Conservation (phyloP, 1,140 invertebrate species). For the Acromyrmex echinatior region DNA sequence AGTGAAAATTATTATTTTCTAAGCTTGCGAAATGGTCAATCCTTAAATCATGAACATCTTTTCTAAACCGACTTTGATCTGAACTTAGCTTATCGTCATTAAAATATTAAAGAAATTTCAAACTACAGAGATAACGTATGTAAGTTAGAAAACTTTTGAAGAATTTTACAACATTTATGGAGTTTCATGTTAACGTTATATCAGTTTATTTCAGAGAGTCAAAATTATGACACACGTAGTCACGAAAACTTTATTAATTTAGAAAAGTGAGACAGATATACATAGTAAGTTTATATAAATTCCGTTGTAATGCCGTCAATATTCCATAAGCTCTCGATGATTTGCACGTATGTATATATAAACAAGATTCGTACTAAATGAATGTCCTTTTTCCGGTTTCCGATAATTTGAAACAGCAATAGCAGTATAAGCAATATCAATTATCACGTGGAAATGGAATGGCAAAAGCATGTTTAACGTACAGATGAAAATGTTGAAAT, state of each 20-base stretch:
- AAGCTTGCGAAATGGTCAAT: slow-evolving; percentile 13
- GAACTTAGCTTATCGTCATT: slow-evolving; percentile 16
- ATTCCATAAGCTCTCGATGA: not conserved
- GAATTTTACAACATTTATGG: slow-evolving; percentile 30
- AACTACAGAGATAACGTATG: not conserved
- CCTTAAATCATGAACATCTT: slow-evolving; percentile 29
- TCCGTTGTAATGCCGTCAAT: not conserved
- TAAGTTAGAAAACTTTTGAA: slow-evolving; percentile 21
- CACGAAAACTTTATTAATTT: no score
- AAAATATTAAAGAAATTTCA: slow-evolving; percentile 53
- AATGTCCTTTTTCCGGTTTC: not conserved
- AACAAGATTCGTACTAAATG: not conserved
- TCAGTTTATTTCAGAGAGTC: slow-evolving; percentile 12
- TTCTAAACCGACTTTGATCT: slow-evolving; percentile 38
- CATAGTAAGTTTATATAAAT: not conserved
- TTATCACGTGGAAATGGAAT: not conserved
- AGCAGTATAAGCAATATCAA: not conserved
- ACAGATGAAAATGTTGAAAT: slow-evolving; percentile 3
- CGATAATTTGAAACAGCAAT: slow-evolving; percentile 20
- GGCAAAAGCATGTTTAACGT: not conserved
- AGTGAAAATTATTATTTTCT: slow-evolving; percentile 44
- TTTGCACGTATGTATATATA: not conserved
- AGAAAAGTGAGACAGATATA: not conserved
- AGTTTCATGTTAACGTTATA: slow-evolving; percentile 14
- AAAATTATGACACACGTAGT: not conserved